Conservation (phyloP, 2,888 invertebrate genomes). For the Deilephila elpenor region DNA sequence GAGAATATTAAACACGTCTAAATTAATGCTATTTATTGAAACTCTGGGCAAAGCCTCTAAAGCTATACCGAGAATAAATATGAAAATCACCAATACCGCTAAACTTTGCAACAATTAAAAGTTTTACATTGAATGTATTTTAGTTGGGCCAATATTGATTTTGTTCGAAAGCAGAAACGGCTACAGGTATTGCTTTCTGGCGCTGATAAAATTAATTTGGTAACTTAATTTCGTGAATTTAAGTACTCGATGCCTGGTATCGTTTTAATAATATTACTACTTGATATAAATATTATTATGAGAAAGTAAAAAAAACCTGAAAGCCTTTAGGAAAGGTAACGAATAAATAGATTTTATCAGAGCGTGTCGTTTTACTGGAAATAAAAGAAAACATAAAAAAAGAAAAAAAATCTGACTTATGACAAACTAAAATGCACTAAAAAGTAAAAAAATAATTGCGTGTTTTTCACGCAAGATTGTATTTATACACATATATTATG, state of each 20-base stretch:
- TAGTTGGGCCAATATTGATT: slow-evolving; percentile 54
- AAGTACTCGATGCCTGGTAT: background rate
- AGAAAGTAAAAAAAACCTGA: too few relatives aligned
- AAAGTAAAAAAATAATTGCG: too few relatives aligned
- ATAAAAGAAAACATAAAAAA: too few relatives aligned
- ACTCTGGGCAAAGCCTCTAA: background rate
- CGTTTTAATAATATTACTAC: background rate
- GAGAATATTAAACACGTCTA: background rate
- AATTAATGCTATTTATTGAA: background rate
- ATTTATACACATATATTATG: too few relatives aligned
- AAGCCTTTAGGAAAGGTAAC: too few relatives aligned
- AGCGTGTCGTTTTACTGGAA: too few relatives aligned
- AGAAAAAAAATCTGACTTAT: too few relatives aligned
- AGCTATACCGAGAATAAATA: background rate
- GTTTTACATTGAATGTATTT: slow-evolving; percentile 4
- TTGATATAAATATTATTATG: too few relatives aligned
- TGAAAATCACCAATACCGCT: slow-evolving; percentile 6
- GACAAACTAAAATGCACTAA: too few relatives aligned
- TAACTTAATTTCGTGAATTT: background rate
- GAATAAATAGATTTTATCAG: too few relatives aligned
- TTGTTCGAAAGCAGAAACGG: slow-evolving; percentile 44
- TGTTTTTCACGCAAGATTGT: too few relatives aligned
- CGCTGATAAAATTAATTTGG: background rate
- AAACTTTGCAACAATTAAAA: slow-evolving; percentile 18
- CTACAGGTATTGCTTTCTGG: background rate